Base-by-base conservation (phyloP, 2,113 vertebrate species). In the Hyperopisus bebe region DNA sequence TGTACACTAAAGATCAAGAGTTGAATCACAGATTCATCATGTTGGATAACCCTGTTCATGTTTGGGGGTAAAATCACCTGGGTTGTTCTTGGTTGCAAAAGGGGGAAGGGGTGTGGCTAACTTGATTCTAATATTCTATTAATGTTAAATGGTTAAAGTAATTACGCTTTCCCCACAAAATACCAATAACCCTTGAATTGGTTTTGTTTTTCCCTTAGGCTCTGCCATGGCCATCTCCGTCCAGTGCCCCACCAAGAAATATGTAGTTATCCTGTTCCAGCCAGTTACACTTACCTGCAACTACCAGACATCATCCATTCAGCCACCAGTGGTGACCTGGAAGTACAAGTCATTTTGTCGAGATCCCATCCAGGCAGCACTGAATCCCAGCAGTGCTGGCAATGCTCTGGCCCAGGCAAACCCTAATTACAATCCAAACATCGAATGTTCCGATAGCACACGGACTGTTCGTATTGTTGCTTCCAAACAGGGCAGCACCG, bases 261-360 rank as follows among this genome's bases (percentile, higher is more conserved):
- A 96, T 1, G 93, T 97, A 50, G 96, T 96, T 77, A 97, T 98
- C 92, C 96, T 98, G 0, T 98, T 98, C 94, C 97, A 98, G 94
- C 97, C 96, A 0, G 96, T 97, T 90, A 97, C 95, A 1, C 95
- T 98, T 24, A 93, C 55, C 5, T 98, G 98, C 91, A 94, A 94
- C 50, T 98, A 94, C 91, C 93, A 96, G 90, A 93, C 96, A 0
- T 82, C 94, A 0, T 8, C 92, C 2, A 88, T 48, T 0, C 90
- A 92, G 35, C 87, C 84, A 0, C 96, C 97, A 9, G 93, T 97
- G 0, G 90, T 98, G 62, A 94, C 94, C 0, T 98, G 98, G 98
- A 97, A 93, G 91, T 98, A 97, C 93, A 98, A 97, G 89, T 98
- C 98, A 0, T 98, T 95, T 92, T 98, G 98, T 91, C 94, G 94